Conservation (phyloP, 2,797 vertebrate genomes). For the Thunnus albacares region DNA sequence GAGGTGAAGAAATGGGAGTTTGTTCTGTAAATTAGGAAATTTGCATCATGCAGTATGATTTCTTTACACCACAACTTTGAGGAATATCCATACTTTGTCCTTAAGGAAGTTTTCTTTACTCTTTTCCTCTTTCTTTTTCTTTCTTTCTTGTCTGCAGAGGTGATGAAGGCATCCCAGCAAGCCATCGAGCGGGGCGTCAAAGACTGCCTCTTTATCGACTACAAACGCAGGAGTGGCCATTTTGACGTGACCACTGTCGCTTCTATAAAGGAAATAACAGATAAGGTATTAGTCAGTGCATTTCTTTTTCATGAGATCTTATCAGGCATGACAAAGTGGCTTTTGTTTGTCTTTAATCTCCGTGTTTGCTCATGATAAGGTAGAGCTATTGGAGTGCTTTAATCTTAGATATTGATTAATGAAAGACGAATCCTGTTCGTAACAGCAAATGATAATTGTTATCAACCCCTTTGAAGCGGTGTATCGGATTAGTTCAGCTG, state of each 20-base stretch:
- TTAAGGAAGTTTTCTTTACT: not conserved
- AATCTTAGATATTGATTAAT: slow-evolving; percentile 18
- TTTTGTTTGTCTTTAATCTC: slow-evolving; percentile 55
- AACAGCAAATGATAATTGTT: not conserved
- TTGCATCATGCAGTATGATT: not conserved
- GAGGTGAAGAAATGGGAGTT: not conserved
- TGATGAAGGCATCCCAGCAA: slow-evolving; percentile 99
- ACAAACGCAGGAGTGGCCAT: slow-evolving; percentile 97
- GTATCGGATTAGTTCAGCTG: not conserved
- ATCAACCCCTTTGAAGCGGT: not conserved
- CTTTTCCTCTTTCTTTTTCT: not conserved
- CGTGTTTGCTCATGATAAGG: slow-evolving; percentile 44
- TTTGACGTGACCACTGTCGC: slow-evolving; percentile 99
- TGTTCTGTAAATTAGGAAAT: not conserved
- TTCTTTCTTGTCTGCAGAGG: slow-evolving; percentile 85
- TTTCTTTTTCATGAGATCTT: slow-evolving; percentile 37
- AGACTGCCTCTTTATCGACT: slow-evolving; percentile 98
- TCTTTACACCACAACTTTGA: not conserved
- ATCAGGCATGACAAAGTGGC: slow-evolving; percentile 37
- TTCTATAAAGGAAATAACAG: slow-evolving; percentile 97
- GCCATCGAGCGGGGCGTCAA: slow-evolving; percentile 97
- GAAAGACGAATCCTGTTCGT: not conserved
- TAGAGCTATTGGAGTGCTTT: slow-evolving; percentile 2
- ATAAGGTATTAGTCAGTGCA: slow-evolving; percentile 87
- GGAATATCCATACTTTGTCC: not conserved